These are phyloP conservation scores for Desoria tigrina DNA, from an alignment of 2,888 invertebrate genomes.

Conservation along the genomic window DNA sequence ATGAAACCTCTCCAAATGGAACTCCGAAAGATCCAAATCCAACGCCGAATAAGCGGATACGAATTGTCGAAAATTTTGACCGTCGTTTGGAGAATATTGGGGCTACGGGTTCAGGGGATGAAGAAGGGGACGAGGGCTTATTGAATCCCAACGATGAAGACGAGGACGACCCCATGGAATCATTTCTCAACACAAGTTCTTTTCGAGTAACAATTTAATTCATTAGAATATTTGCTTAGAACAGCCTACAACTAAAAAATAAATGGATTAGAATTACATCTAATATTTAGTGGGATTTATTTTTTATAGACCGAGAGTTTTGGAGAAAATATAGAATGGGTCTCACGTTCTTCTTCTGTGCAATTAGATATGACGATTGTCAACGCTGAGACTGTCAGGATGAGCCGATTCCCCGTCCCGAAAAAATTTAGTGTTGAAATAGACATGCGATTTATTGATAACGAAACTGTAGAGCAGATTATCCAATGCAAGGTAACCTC, in stretches of 20 bases:
- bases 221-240: too few relatives aligned
- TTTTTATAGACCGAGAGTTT: background rate
- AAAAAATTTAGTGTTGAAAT: conserved; percentile 9
- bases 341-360: background rate
- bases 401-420: background rate
- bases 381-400: background rate
- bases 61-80: conserved; percentile 7
- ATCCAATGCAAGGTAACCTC: conserved; percentile 6
- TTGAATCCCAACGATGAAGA: background rate
- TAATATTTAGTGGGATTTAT: background rate
- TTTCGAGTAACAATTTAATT: too few relatives aligned
- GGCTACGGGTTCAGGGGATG: background rate
- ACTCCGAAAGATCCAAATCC: background rate
- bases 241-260: too few relatives aligned
- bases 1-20: background rate
- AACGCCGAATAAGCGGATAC: conserved; percentile 7
- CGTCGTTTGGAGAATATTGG: background rate
- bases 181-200: too few relatives aligned
- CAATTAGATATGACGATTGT: conserved; percentile 1
- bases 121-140: background rate
- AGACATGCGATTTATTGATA: conserved; percentile 12
- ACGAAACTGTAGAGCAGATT: background rate
- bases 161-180: too few relatives aligned
- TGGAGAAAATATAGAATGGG: conserved; percentile 2
- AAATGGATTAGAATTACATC: background rate